phyloP scores from a whole-genome alignment of 2,888 invertebrate species.

The Oscheius onirici region DNA sequence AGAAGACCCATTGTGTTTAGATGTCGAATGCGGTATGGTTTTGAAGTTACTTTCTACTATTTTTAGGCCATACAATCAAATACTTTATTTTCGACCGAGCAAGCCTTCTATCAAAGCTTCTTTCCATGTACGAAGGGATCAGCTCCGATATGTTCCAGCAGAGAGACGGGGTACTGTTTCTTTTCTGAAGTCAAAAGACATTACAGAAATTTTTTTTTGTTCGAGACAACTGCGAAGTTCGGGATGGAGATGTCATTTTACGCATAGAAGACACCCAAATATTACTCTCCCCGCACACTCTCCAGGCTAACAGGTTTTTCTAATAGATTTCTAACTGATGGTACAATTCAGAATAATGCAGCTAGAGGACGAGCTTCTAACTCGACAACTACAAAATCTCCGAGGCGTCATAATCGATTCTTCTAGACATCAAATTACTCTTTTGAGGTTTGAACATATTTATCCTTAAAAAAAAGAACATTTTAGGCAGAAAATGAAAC shows the following conservation, averaged over 20 bases:
- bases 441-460: background rate
- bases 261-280: background rate
- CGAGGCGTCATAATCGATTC: background rate
- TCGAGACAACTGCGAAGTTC: constrained; percentile 3
- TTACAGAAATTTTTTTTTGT: background rate
- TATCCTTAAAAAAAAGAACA: background rate
- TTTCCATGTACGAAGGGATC: background rate
- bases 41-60: background rate
- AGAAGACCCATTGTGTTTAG: background rate
- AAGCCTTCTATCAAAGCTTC: background rate
- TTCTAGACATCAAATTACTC: background rate
- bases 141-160: constrained; percentile 17
- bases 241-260: background rate
- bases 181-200: background rate
- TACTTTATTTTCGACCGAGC: background rate
- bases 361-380: background rate
- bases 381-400: background rate
- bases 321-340: background rate
- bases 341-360: background rate
- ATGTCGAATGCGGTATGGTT: background rate
- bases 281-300: background rate
- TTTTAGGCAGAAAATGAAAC: background rate
- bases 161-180: background rate
- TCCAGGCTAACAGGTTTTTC: background rate
- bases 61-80: constrained; percentile 4